phyloP scores from a whole-genome alignment of 64 coral and sea anemone genomes.

The Astreopora myriophthalma region DNA sequence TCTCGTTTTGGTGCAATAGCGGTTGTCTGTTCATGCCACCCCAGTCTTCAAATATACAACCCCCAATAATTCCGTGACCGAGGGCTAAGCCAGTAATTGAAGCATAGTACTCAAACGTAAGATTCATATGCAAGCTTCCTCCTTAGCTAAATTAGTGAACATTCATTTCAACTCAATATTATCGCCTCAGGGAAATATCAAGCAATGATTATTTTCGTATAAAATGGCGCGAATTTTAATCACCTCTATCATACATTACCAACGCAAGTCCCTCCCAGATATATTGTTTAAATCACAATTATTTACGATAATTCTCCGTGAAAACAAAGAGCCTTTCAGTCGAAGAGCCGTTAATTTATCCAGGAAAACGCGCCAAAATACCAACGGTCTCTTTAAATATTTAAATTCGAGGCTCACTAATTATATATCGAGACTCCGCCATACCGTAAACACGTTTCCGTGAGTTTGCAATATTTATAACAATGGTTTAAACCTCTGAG shows the following conservation, averaged over 20 bases:
- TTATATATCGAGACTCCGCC: not conserved
- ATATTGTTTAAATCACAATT: not conserved
- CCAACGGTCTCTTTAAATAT: conserved; percentile 19
- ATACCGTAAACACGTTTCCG: not conserved
- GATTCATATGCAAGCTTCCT: not conserved
- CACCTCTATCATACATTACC: not conserved
- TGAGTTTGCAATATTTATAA: not conserved
- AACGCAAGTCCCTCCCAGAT: not conserved
- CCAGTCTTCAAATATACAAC: not conserved
- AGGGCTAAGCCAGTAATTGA: not conserved
- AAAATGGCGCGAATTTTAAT: conserved; percentile 8
- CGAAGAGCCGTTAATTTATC: not conserved
- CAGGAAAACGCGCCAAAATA: conserved; percentile 6
- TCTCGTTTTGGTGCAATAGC: not conserved
- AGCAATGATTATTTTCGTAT: not conserved
- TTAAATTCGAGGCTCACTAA: not conserved
- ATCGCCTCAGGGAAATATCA: not conserved
- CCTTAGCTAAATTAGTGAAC: not conserved
- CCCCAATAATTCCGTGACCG: not conserved
- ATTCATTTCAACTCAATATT: not conserved
- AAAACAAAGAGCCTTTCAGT: conserved; percentile 23
- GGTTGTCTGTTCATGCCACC: not conserved
- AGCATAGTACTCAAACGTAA: not conserved
- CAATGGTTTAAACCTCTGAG: not conserved
- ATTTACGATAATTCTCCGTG: not conserved